These are phyloP conservation scores for Scaptomyza polygonia DNA, from an alignment of 2,888 invertebrate species.

Conservation along the genomic window DNA sequence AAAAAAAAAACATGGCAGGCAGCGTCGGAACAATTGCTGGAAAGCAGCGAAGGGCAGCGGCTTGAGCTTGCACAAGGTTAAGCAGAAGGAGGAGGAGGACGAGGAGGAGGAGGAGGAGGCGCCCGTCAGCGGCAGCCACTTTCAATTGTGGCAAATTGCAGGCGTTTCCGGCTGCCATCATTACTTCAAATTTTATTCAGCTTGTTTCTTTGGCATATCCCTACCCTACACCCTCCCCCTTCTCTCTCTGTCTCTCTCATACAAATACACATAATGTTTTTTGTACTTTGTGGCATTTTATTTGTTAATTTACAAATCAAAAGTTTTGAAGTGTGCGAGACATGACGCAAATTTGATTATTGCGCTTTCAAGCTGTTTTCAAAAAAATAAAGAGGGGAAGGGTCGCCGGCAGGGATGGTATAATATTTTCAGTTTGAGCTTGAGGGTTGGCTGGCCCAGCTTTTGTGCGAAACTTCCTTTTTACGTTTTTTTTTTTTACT, in stretches of 20 bases:
- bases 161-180: slow-evolving; percentile 82
- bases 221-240: not conserved
- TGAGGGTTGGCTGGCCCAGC: slow-evolving; percentile 29
- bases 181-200: slow-evolving; percentile 51
- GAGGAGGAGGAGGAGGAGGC: slow-evolving; percentile 20
- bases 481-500: not conserved
- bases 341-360: slow-evolving; percentile 75
- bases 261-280: slow-evolving; percentile 39
- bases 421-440: slow-evolving; percentile 5
- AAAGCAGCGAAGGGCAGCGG: slow-evolving; percentile 7
- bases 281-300: slow-evolving; percentile 58
- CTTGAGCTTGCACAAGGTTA: slow-evolving; percentile 16
- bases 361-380: slow-evolving; percentile 59
- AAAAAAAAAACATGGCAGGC: slow-evolving; percentile 71
- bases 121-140: slow-evolving; percentile 69
- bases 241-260: slow-evolving; percentile 10
- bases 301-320: slow-evolving; percentile 78
- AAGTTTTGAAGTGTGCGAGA: slow-evolving; percentile 55
- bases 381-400: no score
- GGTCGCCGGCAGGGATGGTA: slow-evolving; percentile 6
- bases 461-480: slow-evolving; percentile 8
- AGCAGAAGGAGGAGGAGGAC: not conserved
- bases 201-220: slow-evolving; percentile 5
- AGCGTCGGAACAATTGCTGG: slow-evolving; percentile 37
- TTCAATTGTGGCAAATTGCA: slow-evolving; percentile 81